Conservation (phyloP, 2,888 invertebrate genomes). For the Pseudanteris insignis region DNA sequence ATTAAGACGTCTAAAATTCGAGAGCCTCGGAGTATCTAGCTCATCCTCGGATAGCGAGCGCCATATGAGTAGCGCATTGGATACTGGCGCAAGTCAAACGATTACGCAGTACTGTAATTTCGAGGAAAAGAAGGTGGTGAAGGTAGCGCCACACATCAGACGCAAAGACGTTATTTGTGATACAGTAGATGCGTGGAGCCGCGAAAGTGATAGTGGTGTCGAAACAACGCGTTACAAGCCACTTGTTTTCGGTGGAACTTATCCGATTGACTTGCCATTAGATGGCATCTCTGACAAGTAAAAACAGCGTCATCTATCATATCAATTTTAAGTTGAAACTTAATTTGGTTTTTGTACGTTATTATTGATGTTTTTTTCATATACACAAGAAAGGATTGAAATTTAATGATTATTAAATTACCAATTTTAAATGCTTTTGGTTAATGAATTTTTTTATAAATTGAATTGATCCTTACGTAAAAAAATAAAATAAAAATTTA, state of each 20-base stretch:
- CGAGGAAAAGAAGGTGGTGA: slow-evolving; percentile 60
- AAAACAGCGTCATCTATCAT: no score
- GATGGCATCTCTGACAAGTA: slow-evolving; percentile 49
- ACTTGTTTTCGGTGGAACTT: slow-evolving; percentile 85
- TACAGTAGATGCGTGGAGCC: slow-evolving; percentile 73
- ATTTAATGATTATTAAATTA: not conserved
- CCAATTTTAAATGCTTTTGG: no score
- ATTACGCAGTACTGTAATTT: slow-evolving; percentile 61
- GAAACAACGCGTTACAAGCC: slow-evolving; percentile 69
- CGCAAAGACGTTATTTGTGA: slow-evolving; percentile 71
- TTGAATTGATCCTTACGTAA: no score
- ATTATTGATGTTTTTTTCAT: no score
- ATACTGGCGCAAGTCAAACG: slow-evolving; percentile 48
- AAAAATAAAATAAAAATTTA: no score
- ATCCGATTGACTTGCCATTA: slow-evolving; percentile 81
- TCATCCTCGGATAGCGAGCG: slow-evolving; percentile 44
- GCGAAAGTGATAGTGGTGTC: slow-evolving; percentile 46
- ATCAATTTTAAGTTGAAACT: no score
- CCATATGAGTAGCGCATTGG: slow-evolving; percentile 11
- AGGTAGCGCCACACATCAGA: slow-evolving; percentile 63
- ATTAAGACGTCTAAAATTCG: slow-evolving; percentile 52
- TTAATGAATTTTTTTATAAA: no score
- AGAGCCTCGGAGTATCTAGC: slow-evolving; percentile 47
- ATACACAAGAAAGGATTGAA: no score
- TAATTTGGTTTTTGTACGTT: no score